A percentile compares a stretch with the other conserved stretches of the same genome.
Evolutionary conservation across 2,113 vertebrate species (phyloP).

Genomic region (Aegithalos caudatus): DNA sequence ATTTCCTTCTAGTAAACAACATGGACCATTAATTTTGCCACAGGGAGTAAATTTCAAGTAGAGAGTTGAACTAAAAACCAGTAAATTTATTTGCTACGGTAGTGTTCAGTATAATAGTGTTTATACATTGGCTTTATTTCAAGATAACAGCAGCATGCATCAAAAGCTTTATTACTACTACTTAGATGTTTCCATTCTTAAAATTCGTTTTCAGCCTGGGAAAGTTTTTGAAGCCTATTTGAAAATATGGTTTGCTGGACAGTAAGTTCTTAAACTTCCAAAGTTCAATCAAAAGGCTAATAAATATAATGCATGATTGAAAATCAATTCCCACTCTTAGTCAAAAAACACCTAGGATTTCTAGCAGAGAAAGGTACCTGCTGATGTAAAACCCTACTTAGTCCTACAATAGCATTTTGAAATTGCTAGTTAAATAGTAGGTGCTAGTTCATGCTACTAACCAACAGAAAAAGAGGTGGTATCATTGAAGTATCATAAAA

Average conservation of each 20-base stretch:
- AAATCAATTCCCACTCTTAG: background rate
- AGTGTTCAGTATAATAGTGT: background rate
- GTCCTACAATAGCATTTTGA: background rate
- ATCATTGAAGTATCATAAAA: background rate
- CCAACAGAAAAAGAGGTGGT: background rate
- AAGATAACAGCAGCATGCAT: background rate
- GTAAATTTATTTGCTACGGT: background rate
- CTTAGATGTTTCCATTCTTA: background rate
- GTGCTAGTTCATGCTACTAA: background rate
- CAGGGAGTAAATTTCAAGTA: background rate
- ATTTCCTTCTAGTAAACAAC: background rate
- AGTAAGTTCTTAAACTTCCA: background rate
- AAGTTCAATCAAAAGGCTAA: background rate
- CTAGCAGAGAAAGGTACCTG: background rate
- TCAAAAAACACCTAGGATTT: background rate
- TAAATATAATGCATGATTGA: background rate
- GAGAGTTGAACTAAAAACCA: background rate
- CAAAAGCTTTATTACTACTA: background rate
- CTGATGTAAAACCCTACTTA: background rate
- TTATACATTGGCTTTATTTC: background rate
- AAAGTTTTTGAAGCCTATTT: background rate
- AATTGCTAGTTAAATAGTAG: background rate
- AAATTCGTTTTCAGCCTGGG: background rate
- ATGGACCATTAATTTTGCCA: background rate
- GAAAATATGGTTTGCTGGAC: background rate